Conservation (phyloP, 1,140 invertebrate genomes). For the Sycophaga agraensis region DNA sequence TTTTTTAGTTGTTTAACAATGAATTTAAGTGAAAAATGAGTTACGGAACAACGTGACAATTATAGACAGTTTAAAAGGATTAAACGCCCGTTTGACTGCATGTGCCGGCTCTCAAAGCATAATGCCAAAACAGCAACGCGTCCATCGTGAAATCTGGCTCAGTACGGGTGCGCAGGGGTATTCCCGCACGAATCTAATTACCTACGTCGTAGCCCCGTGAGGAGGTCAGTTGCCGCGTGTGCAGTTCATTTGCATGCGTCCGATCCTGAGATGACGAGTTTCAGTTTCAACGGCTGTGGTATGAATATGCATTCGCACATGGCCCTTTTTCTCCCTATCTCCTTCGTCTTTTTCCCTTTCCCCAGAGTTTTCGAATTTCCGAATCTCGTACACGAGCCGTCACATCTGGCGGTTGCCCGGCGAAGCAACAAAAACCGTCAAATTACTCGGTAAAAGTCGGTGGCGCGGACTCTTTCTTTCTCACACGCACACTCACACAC, state of each 20-base stretch:
- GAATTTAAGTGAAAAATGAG: no score
- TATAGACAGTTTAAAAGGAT: no score
- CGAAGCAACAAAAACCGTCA: not conserved
- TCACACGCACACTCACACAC: no score
- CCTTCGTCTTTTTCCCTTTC: not conserved
- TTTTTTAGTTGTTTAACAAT: no score
- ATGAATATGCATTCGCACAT: slow-evolving; percentile 34
- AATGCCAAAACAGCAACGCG: no score
- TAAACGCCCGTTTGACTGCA: no score
- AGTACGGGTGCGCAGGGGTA: not conserved
- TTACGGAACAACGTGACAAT: no score
- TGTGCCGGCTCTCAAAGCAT: no score
- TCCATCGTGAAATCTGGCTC: not conserved
- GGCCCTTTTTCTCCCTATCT: not conserved
- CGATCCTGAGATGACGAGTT: slow-evolving; percentile 32
- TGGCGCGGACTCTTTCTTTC: not conserved
- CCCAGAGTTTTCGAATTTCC: slow-evolving; percentile 8
- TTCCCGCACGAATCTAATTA: slow-evolving; percentile 34
- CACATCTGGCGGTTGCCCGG: not conserved
- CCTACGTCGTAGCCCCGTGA: no score
- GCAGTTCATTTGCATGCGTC: slow-evolving; percentile 35
- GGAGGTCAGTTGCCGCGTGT: slow-evolving; percentile 21
- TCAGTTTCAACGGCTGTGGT: slow-evolving; percentile 20
- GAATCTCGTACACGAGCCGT: not conserved
- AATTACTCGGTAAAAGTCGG: not conserved